Percentiles rank a stretch among this genome's conserved stretches.
These are phyloP conservation scores for Dromococcyx pavoninus DNA, from an alignment of 2,797 vertebrate genomes.

Conservation along the genomic window DNA sequence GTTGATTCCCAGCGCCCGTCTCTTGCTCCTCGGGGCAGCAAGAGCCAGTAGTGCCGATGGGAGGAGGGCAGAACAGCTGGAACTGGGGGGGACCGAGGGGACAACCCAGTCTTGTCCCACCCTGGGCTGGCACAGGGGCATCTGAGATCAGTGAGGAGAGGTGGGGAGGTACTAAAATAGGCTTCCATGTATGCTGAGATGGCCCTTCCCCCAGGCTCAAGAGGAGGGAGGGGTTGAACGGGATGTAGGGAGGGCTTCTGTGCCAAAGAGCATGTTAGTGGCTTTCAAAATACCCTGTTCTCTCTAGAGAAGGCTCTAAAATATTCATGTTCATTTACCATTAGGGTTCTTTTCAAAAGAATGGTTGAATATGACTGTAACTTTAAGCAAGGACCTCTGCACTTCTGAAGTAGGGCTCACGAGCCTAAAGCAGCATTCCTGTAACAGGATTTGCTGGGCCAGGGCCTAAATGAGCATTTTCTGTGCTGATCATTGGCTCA, in stretches of 20 bases:
- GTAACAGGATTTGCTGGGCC: not conserved
- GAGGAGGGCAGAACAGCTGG: not conserved
- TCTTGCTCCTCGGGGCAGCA: conserved; percentile 46
- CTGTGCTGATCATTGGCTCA: not conserved
- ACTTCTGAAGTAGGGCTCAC: not conserved
- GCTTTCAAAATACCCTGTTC: not conserved
- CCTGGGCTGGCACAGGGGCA: too few relatives aligned
- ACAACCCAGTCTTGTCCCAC: too few relatives aligned
- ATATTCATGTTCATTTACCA: not conserved
- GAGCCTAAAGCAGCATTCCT: not conserved
- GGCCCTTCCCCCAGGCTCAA: not conserved
- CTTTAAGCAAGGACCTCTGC: not conserved
- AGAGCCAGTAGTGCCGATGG: not conserved
- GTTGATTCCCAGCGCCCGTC: not conserved
- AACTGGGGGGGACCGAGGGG: too few relatives aligned
- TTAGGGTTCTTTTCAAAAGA: not conserved
- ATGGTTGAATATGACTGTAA: not conserved
- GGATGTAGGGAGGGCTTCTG: not conserved
- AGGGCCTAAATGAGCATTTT: not conserved
- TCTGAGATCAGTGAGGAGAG: too few relatives aligned
- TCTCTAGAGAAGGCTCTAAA: not conserved
- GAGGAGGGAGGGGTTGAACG: not conserved
- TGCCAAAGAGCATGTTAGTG: fast-evolving
- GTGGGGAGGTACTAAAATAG: not conserved
- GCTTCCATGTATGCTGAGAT: not conserved